These are phyloP conservation scores for Glyptemys insculpta DNA, from an alignment of 2,797 vertebrate species.

Conservation along the genomic window DNA sequence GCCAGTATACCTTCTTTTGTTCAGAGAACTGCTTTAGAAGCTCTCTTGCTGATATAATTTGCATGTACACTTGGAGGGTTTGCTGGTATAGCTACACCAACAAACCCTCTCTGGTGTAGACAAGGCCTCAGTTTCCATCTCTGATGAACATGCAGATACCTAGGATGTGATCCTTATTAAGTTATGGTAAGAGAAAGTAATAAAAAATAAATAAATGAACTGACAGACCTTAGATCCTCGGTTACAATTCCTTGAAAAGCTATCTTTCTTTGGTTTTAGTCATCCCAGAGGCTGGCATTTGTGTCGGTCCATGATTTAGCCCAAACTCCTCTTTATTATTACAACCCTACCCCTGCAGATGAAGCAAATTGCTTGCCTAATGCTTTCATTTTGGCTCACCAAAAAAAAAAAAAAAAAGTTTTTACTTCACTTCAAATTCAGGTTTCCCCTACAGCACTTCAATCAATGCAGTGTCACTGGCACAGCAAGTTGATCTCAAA, in stretches of 20 bases:
- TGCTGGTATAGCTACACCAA: too few relatives aligned
- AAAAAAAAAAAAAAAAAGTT: background rate
- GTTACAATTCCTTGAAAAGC: background rate
- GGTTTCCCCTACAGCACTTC: background rate
- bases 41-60: background rate
- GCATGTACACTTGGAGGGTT: background rate
- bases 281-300: background rate
- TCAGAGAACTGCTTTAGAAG: too few relatives aligned
- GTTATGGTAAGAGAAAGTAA: too few relatives aligned
- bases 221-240: background rate
- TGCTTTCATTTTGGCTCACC: background rate
- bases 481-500: background rate
- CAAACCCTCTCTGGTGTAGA: too few relatives aligned
- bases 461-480: background rate
- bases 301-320: background rate
- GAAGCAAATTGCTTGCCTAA: background rate
- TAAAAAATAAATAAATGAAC: background rate
- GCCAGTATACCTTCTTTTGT: background rate
- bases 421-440: background rate
- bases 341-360: background rate
- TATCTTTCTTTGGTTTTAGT: background rate
- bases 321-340: background rate
- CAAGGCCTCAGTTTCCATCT: background rate
- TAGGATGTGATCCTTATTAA: too few relatives aligned
- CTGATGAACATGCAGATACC: background rate